Evolutionary conservation across 2,888 invertebrate species (phyloP).

Genomic region (Drosophila algonquin): DNA sequence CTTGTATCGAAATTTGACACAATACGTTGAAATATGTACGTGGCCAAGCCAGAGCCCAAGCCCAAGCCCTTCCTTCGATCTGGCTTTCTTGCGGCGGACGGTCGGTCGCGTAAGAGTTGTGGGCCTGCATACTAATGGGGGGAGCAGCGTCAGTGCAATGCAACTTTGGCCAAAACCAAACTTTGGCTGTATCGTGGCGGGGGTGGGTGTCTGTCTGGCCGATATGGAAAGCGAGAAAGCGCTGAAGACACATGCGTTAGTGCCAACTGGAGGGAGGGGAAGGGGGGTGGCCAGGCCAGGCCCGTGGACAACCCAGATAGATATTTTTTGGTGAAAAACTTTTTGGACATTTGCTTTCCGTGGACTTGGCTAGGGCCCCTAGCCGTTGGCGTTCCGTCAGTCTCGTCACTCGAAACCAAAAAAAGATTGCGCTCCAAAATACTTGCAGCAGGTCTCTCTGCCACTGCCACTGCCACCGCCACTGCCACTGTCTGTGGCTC

Average conservation of each 20-base stretch:
- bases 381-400: not conserved
- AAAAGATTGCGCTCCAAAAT: slow-evolving; percentile 64
- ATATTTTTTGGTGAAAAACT: slow-evolving; percentile 70
- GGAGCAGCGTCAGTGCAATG: slow-evolving; percentile 58
- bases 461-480: not conserved
- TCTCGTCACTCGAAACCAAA: slow-evolving; percentile 66
- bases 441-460: slow-evolving; percentile 19
- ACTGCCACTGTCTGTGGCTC: slow-evolving; percentile 23
- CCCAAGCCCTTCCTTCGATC: slow-evolving; percentile 17
- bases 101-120: slow-evolving; percentile 67
- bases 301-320: slow-evolving; percentile 69
- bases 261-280: slow-evolving; percentile 4
- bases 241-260: slow-evolving; percentile 41
- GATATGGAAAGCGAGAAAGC: slow-evolving; percentile 79
- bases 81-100: slow-evolving; percentile 61
- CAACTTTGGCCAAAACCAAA: slow-evolving; percentile 45
- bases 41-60: slow-evolving; percentile 34
- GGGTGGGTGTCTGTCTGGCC: slow-evolving; percentile 37
- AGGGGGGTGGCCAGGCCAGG: not conserved
- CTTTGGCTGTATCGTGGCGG: slow-evolving; percentile 22
- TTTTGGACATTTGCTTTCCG: slow-evolving; percentile 60
- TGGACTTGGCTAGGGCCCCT: slow-evolving; percentile 57
- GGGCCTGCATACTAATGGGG: slow-evolving; percentile 69
- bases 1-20: slow-evolving; percentile 78
- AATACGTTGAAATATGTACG: slow-evolving; percentile 76